These are phyloP conservation scores for Dissostichus mawsoni DNA, from an alignment of 2,113 vertebrate species.

Conservation along the genomic window DNA sequence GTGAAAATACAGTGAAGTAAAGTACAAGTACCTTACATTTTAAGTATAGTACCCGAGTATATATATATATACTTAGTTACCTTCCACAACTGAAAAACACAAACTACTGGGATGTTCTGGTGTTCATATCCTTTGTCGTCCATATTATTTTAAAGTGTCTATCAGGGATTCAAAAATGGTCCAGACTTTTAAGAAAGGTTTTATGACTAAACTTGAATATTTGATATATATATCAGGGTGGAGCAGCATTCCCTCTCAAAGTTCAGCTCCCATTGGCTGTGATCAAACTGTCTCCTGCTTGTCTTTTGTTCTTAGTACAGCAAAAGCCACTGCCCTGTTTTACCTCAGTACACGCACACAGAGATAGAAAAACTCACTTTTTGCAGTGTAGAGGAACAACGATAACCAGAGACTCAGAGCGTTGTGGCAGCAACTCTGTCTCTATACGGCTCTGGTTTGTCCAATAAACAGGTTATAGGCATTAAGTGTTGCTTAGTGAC, in stretches of 20 bases:
- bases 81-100: too few relatives aligned
- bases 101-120: too few relatives aligned
- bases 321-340: constrained; percentile 61
- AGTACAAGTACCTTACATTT: too few relatives aligned
- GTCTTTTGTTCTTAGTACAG: constrained; percentile 15
- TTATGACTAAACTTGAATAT: not conserved
- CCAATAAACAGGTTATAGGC: constrained; percentile 12
- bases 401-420: not conserved
- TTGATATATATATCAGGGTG: not conserved
- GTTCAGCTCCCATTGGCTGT: not conserved
- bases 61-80: too few relatives aligned
- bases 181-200: not conserved
- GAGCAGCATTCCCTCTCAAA: not conserved
- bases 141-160: not conserved
- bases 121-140: too few relatives aligned
- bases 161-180: not conserved
- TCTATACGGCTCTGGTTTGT: constrained; percentile 4
- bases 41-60: too few relatives aligned
- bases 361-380: not conserved
- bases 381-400: constrained; percentile 7
- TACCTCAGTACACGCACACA: not conserved
- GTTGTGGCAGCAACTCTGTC: not conserved
- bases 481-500: constrained; percentile 59
- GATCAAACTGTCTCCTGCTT: constrained; percentile 27
- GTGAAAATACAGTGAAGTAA: too few relatives aligned